phyloP scores from a whole-genome alignment of 1,140 invertebrate genomes.

The Oncopodura yosiiana region DNA sequence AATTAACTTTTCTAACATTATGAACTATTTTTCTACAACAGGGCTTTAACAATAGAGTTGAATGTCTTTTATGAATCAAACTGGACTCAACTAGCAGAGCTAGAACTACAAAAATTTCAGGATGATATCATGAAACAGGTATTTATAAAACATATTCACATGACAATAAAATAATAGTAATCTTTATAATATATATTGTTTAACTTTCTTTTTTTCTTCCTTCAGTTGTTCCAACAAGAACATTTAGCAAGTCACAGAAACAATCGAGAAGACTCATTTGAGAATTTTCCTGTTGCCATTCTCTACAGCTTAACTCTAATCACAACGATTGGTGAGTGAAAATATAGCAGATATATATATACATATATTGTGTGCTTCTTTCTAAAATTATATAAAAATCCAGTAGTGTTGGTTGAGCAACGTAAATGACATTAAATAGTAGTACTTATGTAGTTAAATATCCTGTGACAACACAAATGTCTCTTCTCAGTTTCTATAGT shows the following conservation, averaged over 20 bases:
- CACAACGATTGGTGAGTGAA: conserved; percentile 51
- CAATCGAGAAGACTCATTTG: conserved; percentile 49
- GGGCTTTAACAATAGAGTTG: conserved; percentile 49
- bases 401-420: too few species aligned
- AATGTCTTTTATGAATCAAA: conserved; percentile 51
- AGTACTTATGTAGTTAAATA: too few species aligned
- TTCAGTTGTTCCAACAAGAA: conserved; percentile 16
- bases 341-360: too few species aligned
- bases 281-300: conserved; percentile 52
- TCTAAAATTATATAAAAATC: too few species aligned
- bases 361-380: too few species aligned
- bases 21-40: conserved; percentile 29
- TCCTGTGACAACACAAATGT: too few species aligned
- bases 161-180: conserved; percentile 42
- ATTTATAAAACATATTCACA: conserved; percentile 35
- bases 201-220: too few species aligned
- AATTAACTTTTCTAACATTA: not conserved
- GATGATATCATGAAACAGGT: conserved; percentile 40
- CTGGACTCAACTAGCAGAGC: conserved; percentile 44
- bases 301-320: conserved; percentile 54
- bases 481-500: too few species aligned
- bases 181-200: conserved; percentile 15
- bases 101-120: conserved; percentile 45
- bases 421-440: too few species aligned
- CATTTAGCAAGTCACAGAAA: conserved; percentile 35